Conservation (phyloP, 2,888 invertebrate species). For the Geophilus truncorum region DNA sequence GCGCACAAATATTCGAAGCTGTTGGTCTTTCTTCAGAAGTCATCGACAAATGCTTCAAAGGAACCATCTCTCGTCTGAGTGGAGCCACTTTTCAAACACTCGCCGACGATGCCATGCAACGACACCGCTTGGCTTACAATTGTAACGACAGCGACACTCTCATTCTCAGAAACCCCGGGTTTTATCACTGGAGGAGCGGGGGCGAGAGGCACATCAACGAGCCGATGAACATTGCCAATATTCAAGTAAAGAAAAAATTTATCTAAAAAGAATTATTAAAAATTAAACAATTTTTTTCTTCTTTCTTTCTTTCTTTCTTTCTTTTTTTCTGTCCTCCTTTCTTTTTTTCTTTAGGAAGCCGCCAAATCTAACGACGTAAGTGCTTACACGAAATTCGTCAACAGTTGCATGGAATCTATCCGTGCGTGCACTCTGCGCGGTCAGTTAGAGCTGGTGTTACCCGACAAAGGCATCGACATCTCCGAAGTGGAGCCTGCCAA, state of each 20-base stretch:
- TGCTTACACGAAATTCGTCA: slow-evolving; percentile 78
- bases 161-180: slow-evolving; percentile 79
- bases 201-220: slow-evolving; percentile 98
- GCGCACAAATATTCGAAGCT: slow-evolving; percentile 98
- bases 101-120: slow-evolving; percentile 75
- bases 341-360: slow-evolving; percentile 64
- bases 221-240: slow-evolving; percentile 72
- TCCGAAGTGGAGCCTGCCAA: slow-evolving; percentile 86
- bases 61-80: slow-evolving; percentile 67
- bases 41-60: slow-evolving; percentile 87
- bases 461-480: slow-evolving; percentile 73
- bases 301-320: not conserved
- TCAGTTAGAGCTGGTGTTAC: slow-evolving; percentile 77
- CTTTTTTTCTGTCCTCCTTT: not conserved
- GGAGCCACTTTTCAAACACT: slow-evolving; percentile 87
- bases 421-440: slow-evolving; percentile 84
- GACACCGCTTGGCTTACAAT: slow-evolving; percentile 72
- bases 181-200: slow-evolving; percentile 93
- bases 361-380: slow-evolving; percentile 69
- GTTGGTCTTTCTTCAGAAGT: slow-evolving; percentile 91
- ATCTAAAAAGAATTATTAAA: no score
- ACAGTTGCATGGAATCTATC: slow-evolving; percentile 80
- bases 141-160: slow-evolving; percentile 64
- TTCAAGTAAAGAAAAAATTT: no score
- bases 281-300: not conserved